Evolutionary conservation across 2,888 invertebrate genomes (phyloP), one percentile per base, ranked within the genome.

Genomic region (Malachius bipustulatus): DNA sequence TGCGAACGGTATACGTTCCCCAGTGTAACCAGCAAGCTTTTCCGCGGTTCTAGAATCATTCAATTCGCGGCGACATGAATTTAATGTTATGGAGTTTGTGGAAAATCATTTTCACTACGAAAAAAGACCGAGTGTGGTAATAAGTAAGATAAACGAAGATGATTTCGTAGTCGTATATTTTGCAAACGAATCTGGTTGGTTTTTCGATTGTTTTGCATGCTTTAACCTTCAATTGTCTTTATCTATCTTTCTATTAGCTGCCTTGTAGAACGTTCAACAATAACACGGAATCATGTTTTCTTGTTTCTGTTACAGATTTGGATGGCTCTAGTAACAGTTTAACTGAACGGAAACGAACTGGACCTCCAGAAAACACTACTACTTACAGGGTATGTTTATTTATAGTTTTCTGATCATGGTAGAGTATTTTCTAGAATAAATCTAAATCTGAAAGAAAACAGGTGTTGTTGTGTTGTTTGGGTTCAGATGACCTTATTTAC

Each of bases 361-460:
- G 72, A 40, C 76, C 77, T 37, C 79, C 79, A 26, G 74, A 78
- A 52, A 78, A 80, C 65, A 85, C 85, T 53, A 77, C 85, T 50
- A 73, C 77, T 48, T 82, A 84, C 56, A 77, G 75, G 66, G 87
- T 81, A 61, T n/a, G n/a, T n/a, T n/a, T n/a, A n/a, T n/a, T n/a
- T n/a, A n/a, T n/a, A n/a, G n/a, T n/a, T n/a, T n/a, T n/a, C n/a
- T n/a, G n/a, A n/a, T n/a, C n/a, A n/a, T n/a, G n/a, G n/a, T n/a
- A n/a, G n/a, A n/a, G n/a, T n/a, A n/a, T n/a, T n/a, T n/a, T n/a
- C n/a, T n/a, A n/a, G n/a, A n/a, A n/a, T n/a, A n/a, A n/a, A n/a
- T n/a, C n/a, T n/a, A n/a, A n/a, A n/a, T n/a, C n/a, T n/a, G n/a
- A n/a, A n/a, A n/a, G n/a, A n/a, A n/a, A n/a, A n/a, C n/a, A n/a